phyloP scores from a whole-genome alignment of 92 coral and sea anemone genomes.

The Porites evermanni region DNA sequence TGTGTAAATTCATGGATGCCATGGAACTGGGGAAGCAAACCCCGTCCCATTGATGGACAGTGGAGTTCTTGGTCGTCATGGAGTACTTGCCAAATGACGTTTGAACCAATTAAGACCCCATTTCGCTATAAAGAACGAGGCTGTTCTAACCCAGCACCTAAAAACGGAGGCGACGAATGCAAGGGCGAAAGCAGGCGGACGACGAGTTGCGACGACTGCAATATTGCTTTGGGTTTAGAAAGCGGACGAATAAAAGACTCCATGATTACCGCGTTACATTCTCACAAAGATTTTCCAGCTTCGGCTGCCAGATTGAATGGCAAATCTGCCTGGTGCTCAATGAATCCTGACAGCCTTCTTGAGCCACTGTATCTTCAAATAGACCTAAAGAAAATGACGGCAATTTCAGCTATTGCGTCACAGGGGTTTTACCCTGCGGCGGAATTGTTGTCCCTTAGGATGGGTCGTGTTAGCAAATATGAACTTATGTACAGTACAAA shows the following conservation, averaged over 20 bases:
- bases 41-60: conserved; percentile 69
- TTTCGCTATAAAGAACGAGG: conserved; percentile 74
- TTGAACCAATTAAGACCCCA: conserved; percentile 54
- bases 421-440: conserved; percentile 82
- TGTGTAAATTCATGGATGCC: conserved; percentile 56
- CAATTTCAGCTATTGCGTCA: conserved; percentile 81
- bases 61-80: conserved; percentile 86
- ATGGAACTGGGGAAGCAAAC: conserved; percentile 60
- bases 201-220: conserved; percentile 76
- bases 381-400: conserved; percentile 68
- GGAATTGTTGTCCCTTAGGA: conserved; percentile 64
- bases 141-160: conserved; percentile 83
- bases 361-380: conserved; percentile 76
- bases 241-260: conserved; percentile 65
- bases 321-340: conserved; percentile 88
- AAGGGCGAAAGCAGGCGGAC: conserved; percentile 69
- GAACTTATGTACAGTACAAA: conserved; percentile 80
- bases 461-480: conserved; percentile 89
- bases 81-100: conserved; percentile 75
- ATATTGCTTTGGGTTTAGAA: conserved; percentile 80
- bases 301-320: conserved; percentile 74
- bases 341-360: conserved; percentile 27
- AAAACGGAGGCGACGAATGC: conserved; percentile 79
- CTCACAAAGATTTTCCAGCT: conserved; percentile 79
- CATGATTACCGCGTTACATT: conserved; percentile 69